A percentile compares a stretch with the other conserved stretches of the same genome.
phyloP scores from a whole-genome alignment of 2,888 invertebrate genomes.

The Taenaris catops region DNA sequence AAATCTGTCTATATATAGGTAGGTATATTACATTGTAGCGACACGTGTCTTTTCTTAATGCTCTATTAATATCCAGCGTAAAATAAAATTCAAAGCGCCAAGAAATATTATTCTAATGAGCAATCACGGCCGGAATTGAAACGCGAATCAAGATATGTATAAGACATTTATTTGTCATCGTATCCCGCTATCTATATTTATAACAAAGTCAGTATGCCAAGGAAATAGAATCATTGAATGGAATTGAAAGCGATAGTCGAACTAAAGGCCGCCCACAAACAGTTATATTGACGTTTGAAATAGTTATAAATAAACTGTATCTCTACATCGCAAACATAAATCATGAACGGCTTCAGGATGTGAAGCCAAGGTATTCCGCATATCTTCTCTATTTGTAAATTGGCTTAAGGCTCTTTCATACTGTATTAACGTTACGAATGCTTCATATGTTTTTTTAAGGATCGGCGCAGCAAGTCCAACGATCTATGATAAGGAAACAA shows the following conservation, averaged over 20 bases:
- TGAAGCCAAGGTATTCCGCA: constrained; percentile 32
- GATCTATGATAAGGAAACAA: too few relatives aligned
- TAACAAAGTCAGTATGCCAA: constrained; percentile 24
- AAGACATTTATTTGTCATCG: constrained; percentile 17
- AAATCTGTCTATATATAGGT: too few relatives aligned
- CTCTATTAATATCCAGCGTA: too few relatives aligned
- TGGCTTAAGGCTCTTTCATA: constrained; percentile 5
- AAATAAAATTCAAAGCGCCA: too few relatives aligned
- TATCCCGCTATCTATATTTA: constrained; percentile 16
- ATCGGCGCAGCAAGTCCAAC: too few relatives aligned
- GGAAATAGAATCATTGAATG: constrained; percentile 23
- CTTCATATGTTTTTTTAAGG: too few relatives aligned
- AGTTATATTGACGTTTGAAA: constrained; percentile 30
- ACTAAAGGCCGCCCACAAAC: constrained; percentile 31
- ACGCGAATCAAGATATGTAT: constrained; percentile 1
- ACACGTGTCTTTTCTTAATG: too few relatives aligned
- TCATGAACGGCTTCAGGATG: constrained; percentile 35
- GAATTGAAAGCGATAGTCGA: constrained; percentile 23
- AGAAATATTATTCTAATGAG: too few relatives aligned
- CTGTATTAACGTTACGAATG: too few relatives aligned
- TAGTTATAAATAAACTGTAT: constrained; percentile 34
- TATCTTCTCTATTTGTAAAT: constrained; percentile 25
- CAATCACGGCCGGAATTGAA: constrained; percentile 4
- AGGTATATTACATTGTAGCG: too few relatives aligned
- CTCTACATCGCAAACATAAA: constrained; percentile 30